phyloP scores from a whole-genome alignment of 2,113 vertebrate species.

The Pionites leucogaster region DNA sequence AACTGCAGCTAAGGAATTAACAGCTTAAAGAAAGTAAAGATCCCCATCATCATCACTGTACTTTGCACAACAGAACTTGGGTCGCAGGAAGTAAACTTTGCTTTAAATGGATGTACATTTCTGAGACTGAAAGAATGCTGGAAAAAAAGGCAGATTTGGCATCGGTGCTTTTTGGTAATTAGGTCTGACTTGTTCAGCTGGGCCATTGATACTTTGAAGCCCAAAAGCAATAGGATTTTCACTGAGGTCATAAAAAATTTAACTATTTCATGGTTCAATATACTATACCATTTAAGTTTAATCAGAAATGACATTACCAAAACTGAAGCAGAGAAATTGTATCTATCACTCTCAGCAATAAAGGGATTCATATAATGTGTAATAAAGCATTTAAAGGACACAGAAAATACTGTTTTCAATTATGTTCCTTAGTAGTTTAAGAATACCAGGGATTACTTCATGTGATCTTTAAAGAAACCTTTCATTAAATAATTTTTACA shows the following conservation, averaged over 20 bases:
- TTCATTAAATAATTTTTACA: neutral
- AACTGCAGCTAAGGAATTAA: neutral
- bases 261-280: conserved; percentile 33
- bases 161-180: neutral
- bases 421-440: neutral
- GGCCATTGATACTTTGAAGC: conserved; percentile 35
- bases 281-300: neutral
- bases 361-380: neutral
- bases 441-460: neutral
- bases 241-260: conserved; percentile 40
- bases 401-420: neutral
- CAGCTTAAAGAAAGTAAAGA: neutral
- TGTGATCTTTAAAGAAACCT: neutral
- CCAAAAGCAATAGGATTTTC: conserved; percentile 44
- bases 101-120: neutral
- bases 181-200: neutral
- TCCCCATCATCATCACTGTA: neutral
- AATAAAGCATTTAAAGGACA: neutral
- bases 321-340: neutral
- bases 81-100: neutral
- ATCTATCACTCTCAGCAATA: neutral
- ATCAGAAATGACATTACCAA: conserved; percentile 6
- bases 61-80: neutral
- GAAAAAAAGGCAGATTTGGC: neutral
- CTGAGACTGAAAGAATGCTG: neutral